These are phyloP conservation scores for Nasonia oneida DNA, from an alignment of 2,888 invertebrate species.

Conservation along the genomic window DNA sequence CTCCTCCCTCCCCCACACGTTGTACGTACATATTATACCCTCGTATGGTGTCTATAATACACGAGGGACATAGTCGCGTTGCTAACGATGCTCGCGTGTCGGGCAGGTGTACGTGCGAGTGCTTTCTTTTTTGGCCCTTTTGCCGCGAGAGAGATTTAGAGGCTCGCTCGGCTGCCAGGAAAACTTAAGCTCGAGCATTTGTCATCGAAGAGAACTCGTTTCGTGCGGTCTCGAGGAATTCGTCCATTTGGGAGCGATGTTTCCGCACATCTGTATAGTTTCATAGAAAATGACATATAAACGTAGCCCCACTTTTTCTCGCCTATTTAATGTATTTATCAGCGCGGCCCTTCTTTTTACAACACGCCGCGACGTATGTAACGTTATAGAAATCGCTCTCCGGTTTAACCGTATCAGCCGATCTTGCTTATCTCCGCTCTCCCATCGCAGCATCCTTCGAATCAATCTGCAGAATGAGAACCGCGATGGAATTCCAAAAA, in stretches of 20 bases:
- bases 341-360: no score
- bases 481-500: conserved; percentile 21
- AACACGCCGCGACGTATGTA: no score
- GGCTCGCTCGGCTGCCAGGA: neutral
- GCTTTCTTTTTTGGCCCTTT: neutral
- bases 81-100: neutral
- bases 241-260: neutral
- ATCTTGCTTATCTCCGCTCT: neutral
- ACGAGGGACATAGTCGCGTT: no score
- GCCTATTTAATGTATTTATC: neutral
- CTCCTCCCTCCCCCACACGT: neutral
- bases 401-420: neutral
- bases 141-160: neutral
- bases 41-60: neutral
- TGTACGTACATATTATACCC: neutral
- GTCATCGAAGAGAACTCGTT: neutral
- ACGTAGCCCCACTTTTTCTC: neutral
- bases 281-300: conserved; percentile 12
- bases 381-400: neutral
- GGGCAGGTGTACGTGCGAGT: neutral
- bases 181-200: no score
- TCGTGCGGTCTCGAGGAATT: neutral
- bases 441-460: neutral
- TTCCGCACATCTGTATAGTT: neutral
- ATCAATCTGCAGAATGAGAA: neutral